Evolutionary conservation across 2,797 vertebrate genomes (phyloP), one percentile per base, ranked within the genome.

Genomic region (Lepilemur septentrionalis): DNA sequence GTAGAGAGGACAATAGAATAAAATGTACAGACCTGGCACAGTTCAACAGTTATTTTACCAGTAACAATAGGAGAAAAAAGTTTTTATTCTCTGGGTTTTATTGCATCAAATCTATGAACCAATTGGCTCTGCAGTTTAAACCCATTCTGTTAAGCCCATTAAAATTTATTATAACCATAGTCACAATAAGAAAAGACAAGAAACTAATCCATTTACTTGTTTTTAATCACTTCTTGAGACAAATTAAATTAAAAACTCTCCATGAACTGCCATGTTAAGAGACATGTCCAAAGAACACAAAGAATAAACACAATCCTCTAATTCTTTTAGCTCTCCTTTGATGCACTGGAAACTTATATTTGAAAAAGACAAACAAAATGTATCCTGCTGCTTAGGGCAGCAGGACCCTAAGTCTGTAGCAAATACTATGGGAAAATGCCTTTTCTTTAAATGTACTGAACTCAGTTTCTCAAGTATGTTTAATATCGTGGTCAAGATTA

Each of bases 211-310:
- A 63, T 76, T 84, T 93, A 69, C 10, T 73, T 84, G 20, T 69
- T 83, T 91, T 86, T 61, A 81, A 69, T 87, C 35, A 63, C 13
- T 83, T 82, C 30, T 92, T 67, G 23, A 63, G 43, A 78, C 4
- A 86, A 93, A 70, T 75, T 88, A 82, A 89, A 89, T 76, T 86
- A 80, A 32, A 80, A 84, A 73, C 72, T 84, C 10, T 92, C 63
- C 48, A 79, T 41, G 35, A 20, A 22, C n/a, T 73, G 7, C 17
- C 35, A 65, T 43, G 79, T 73, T 73, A 79, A 92, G 32, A 93
- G 43, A 83, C 1, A 17, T 4, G 30, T 30, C 15, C 41, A 30
- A 82, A 61, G 28, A 78, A 63, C 30, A 46, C 20, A 82, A 52
- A 38, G 30, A 70, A 55, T 75, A 79, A 87, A 80, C n/a, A 57